Evolutionary conservation across 1,140 invertebrate species (phyloP).

Genomic region (Lordiphosa clarofinis): DNA sequence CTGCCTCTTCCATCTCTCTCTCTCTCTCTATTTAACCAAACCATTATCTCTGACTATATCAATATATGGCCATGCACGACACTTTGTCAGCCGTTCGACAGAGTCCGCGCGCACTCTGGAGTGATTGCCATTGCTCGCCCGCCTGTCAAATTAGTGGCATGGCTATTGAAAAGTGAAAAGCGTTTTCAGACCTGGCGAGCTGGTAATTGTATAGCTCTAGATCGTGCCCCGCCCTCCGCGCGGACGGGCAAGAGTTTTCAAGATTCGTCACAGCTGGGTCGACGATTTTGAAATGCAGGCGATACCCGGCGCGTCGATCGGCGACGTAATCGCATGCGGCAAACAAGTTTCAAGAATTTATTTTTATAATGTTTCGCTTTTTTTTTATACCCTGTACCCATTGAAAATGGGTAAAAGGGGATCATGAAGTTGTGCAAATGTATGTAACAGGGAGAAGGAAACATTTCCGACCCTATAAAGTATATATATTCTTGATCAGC

Average conservation of each 20-base stretch:
- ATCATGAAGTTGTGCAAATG: too few species aligned
- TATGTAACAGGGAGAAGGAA: too few species aligned
- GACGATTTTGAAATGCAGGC: conserved; percentile 73
- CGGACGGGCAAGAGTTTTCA: conserved; percentile 43
- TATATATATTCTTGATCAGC: too few species aligned
- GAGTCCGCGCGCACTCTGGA: conserved; percentile 22
- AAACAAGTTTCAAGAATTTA: conserved; percentile 75
- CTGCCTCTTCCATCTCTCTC: neutral
- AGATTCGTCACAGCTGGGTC: conserved; percentile 73
- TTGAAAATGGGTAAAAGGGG: too few species aligned
- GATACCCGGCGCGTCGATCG: conserved; percentile 38
- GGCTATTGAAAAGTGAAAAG: conserved; percentile 74
- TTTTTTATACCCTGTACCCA: too few species aligned
- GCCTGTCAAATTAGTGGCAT: conserved; percentile 71
- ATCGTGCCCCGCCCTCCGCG: conserved; percentile 13
- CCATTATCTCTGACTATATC: conserved; percentile 22
- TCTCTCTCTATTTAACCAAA: too few species aligned
- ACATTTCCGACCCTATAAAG: too few species aligned
- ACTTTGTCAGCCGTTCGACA: conserved; percentile 50
- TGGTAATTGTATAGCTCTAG: conserved; percentile 44
- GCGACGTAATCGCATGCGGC: conserved; percentile 72
- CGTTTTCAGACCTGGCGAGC: conserved; percentile 34
- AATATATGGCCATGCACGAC: conserved; percentile 49
- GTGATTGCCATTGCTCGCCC: conserved; percentile 69
- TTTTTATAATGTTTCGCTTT: conserved; percentile 54